Base-by-base conservation (phyloP, 2,797 vertebrate species). In the Muscicapa comitata region DNA sequence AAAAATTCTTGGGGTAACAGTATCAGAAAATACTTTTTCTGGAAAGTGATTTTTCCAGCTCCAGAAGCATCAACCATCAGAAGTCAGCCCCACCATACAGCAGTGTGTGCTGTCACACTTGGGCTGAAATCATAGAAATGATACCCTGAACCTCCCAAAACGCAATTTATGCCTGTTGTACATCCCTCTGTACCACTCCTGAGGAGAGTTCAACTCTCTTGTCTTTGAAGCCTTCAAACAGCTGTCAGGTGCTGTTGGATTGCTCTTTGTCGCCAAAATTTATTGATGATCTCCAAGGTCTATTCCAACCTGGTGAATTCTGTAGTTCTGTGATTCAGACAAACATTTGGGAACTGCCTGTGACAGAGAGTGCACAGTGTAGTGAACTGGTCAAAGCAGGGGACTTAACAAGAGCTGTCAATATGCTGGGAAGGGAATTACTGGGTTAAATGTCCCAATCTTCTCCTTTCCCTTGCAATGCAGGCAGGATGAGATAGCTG, bases 101-200 rank as follows among this genome's bases (percentile, higher is more conserved):
- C 17, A 51, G 10, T 1, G 6, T 5, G 2, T 62, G 31, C 20
- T 72, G 12, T 48, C 53, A 37, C 23, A 15, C 81, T 73, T 59
- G 55, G 45, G 19, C 29, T 84, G n/a, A 83, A 91, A 67, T 82
- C 20, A 53, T 6, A 45, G 40, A 76, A 88, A 33, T 54, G 13
- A 7, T 31, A 25, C 24, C 53, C 45, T 75, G 62, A 75, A 72
- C 11, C 29, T 43, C 38, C 11, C 31, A 4, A 47, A 89, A 86
- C 48, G 13, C 21, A 58, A 13, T 28, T 13, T 54, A n/a, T 72
- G 26, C 3, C 24, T 28, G 7, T 40, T 61, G 23, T 33, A 61
- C 1, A 0, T 35, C 11, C 13, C 17, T 2, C 7, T 6, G 47
- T 35, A 8, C 4, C 17, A 57, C 10, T 67, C 13, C 63, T 10